Evolutionary conservation across 2,797 vertebrate genomes (phyloP), one percentile per base, ranked within the genome.

Genomic region (Sebastes cheni): DNA sequence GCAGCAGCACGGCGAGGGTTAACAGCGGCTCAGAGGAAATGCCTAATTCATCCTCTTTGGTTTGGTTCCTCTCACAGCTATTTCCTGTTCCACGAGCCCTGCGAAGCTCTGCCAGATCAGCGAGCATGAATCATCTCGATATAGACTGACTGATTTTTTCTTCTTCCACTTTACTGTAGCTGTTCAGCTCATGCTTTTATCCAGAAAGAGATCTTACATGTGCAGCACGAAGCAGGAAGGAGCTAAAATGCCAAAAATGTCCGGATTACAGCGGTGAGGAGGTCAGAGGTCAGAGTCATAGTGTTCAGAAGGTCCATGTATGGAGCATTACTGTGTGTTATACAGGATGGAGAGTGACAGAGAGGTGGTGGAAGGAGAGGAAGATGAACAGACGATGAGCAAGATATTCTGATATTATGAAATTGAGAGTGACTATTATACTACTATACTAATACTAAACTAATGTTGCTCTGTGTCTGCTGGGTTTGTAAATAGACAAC

Each of bases 61-160:
- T 91, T 92, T 79, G 83, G 84, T 84, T 93, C 85, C 82, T 88
- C 76, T 83, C 56, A 0, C 22, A 90, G 91, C 77, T 86, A 92
- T 93, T 93, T 95, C 92, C 93, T 93, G 90, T 93, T 91, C 86
- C 90, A 91, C 64, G 59, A 82, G 84, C n/a, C 76, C 71, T 12
- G 42, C 80, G 67, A 78, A 87, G 88, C 79, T 1, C 80, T 67
- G 88, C 86, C 91, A 89, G 85, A 89, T 88, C 84, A 81, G 14
- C 76, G 39, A 80, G 79, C 83, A 90, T 90, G 86, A 93, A 94
- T 93, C 92, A 93, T 87, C 82, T 83, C 59, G 6, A 82, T 74
- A 77, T 66, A 71, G 59, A 54, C 67, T 11, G 11, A 42, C 39
- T 16, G 39, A 4, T 12, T 34, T 23, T 55, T 60, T 36, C 34